Evolutionary conservation across 2,888 invertebrate genomes (phyloP), one percentile per base, ranked within the genome.

Genomic region (Xylocampa areola): DNA sequence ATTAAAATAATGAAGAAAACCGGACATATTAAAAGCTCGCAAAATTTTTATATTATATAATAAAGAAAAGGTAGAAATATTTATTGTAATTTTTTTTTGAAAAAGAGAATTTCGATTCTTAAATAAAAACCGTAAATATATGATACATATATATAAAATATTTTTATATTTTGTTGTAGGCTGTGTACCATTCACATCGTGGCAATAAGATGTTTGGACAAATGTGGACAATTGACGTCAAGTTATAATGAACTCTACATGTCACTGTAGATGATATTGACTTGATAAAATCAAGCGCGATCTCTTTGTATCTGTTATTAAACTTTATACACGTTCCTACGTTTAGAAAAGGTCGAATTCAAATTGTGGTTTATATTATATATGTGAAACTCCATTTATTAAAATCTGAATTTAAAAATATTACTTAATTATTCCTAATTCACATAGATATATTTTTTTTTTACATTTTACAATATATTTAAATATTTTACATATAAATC

Each of bases 401-500:
- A 60, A 47, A 66, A 54, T 57, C 41, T 35, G 44, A 44, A 71
- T 71, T 67, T 68, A 58, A 58, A 55, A 49, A 64, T 39, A 60
- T 68, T 52, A 50, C 35, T 58, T 58, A 58, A 70, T 60, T 68
- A 71, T 54, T 52, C 30, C 43, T 68, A 52, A 48, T 52, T 54
- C 35, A 47, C 45, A 50, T 50, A 40, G 47, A 49, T 54, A 47
- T 45, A 59, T 52, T 48, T 54, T 40, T 40, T 71, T 64, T 53
- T 61, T 58, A 59, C 59, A 16, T 48, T 68, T 59, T 52, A 52
- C 48, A 52, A 58, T 51, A 71, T 23, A 68, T 68, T 72, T 69
- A 45, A 66, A 69, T 72, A 66, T 53, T 69, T 58, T 49, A 10
- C 25, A 40, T 67, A 67, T 67, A 73, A 73, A 73, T 73, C 60